Evolutionary conservation across 2,888 invertebrate genomes (phyloP).

Genomic region (Xanthostigma xanthostigma): DNA sequence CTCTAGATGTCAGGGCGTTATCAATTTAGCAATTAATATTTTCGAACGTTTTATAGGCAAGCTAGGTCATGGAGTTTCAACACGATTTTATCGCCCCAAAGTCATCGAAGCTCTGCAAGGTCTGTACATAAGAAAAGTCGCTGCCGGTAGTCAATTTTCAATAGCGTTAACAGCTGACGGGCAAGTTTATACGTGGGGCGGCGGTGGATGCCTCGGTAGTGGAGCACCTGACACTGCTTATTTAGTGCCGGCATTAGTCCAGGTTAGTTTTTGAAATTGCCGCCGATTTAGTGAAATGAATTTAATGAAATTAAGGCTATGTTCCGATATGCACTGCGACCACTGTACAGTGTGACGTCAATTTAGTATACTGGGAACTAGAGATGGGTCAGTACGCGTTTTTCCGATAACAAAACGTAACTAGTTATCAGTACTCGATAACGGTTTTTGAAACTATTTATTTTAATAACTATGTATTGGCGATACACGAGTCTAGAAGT

Average conservation of each 20-base stretch:
- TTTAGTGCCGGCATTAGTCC: constrained; percentile 35
- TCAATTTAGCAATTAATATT: neutral
- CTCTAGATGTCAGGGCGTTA: neutral
- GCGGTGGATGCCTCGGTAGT: constrained; percentile 41
- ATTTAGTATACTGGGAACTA: too few species aligned
- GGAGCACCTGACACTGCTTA: constrained; percentile 39
- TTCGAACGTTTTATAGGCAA: neutral
- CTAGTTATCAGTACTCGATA: too few species aligned
- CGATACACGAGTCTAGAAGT: too few species aligned
- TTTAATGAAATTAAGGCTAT: too few species aligned
- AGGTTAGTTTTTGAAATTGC: constrained; percentile 12
- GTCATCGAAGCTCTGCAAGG: constrained; percentile 42
- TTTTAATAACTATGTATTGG: too few species aligned
- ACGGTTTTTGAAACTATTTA: too few species aligned
- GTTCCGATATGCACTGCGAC: too few species aligned
- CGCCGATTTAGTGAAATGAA: too few species aligned
- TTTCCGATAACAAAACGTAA: too few species aligned
- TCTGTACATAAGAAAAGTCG: constrained; percentile 37
- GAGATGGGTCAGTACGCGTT: too few species aligned
- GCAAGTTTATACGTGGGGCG: constrained; percentile 46
- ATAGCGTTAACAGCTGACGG: constrained; percentile 36
- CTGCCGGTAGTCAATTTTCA: constrained; percentile 37
- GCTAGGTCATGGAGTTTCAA: constrained; percentile 28
- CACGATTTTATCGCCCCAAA: constrained; percentile 37
- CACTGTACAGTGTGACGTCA: too few species aligned